These are phyloP conservation scores for Tenthredo amoena DNA, from an alignment of 2,888 invertebrate genomes.

Conservation along the genomic window DNA sequence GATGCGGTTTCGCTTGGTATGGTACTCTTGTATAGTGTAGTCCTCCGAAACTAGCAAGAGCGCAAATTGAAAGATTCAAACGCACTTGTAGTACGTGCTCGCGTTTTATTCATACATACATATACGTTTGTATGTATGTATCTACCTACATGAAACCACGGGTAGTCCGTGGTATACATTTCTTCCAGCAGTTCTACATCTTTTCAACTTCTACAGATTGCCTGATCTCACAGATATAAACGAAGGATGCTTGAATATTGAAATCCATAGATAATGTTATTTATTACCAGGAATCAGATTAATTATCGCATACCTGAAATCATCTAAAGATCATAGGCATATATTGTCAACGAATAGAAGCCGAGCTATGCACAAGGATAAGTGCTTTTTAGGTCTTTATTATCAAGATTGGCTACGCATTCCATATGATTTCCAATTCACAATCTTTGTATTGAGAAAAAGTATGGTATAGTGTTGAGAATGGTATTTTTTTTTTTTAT, in stretches of 20 bases:
- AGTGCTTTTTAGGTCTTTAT: slow-evolving; percentile 60
- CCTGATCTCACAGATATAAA: background rate
- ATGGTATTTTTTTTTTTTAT: slow-evolving; percentile 53
- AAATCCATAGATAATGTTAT: background rate
- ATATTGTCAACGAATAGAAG: slow-evolving; percentile 20
- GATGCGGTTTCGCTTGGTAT: background rate
- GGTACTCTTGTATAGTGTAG: background rate
- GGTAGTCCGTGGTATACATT: too few species aligned
- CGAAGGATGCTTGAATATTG: background rate
- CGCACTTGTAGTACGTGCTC: background rate
- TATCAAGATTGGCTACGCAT: slow-evolving; percentile 66
- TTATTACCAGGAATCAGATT: background rate
- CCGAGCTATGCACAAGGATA: background rate
- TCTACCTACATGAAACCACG: too few species aligned
- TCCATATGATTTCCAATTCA: slow-evolving; percentile 61
- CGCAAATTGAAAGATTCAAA: background rate
- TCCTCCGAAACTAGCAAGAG: background rate
- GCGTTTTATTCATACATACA: background rate
- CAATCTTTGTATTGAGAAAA: slow-evolving; percentile 61
- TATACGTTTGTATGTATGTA: too few species aligned
- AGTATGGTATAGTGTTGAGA: slow-evolving; percentile 66
- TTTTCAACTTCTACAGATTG: too few species aligned
- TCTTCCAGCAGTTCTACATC: too few species aligned
- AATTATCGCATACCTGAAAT: background rate
- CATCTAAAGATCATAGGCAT: background rate